A percentile compares a stretch with the other conserved stretches of the same genome.
These are phyloP conservation scores for Tragulus kanchil DNA, from an alignment of 2,113 vertebrate genomes.

Conservation along the genomic window DNA sequence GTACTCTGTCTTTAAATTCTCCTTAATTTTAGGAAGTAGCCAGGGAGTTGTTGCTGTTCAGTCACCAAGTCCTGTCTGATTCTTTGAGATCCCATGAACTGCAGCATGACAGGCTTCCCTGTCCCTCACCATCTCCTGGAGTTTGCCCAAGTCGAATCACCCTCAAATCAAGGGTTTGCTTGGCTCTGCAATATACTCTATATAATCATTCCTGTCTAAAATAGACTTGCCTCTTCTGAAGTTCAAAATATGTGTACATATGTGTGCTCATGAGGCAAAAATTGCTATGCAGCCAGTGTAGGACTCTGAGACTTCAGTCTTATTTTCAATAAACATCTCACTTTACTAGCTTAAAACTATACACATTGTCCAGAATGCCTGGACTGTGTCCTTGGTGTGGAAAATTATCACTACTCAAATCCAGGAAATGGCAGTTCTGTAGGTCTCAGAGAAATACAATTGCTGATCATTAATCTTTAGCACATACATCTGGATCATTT, in stretches of 20 bases:
- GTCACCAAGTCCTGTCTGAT: not conserved
- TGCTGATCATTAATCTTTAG: too few relatives aligned
- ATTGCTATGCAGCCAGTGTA: too few relatives aligned
- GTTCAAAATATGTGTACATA: not conserved
- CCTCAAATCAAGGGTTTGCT: not conserved
- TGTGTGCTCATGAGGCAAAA: not conserved
- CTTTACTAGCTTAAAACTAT: too few relatives aligned
- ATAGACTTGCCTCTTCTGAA: not conserved
- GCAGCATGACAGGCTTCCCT: not conserved
- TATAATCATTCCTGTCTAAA: not conserved
- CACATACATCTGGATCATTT: too few relatives aligned
- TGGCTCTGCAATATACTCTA: not conserved
- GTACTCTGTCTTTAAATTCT: not conserved
- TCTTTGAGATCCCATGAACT: fast-evolving
- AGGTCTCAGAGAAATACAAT: too few relatives aligned
- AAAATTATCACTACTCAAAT: too few relatives aligned
- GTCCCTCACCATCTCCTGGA: not conserved
- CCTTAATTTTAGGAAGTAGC: not conserved
- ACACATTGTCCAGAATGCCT: too few relatives aligned
- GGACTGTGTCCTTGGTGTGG: too few relatives aligned
- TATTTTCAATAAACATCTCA: too few relatives aligned
- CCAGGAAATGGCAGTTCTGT: too few relatives aligned
- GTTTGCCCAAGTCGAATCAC: not conserved
- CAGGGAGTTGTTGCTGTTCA: not conserved
- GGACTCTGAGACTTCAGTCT: too few relatives aligned